Percentiles rank a stretch among this genome's conserved stretches.
phyloP scores from a whole-genome alignment of 2,113 vertebrate genomes.

The Malurus elegans region DNA sequence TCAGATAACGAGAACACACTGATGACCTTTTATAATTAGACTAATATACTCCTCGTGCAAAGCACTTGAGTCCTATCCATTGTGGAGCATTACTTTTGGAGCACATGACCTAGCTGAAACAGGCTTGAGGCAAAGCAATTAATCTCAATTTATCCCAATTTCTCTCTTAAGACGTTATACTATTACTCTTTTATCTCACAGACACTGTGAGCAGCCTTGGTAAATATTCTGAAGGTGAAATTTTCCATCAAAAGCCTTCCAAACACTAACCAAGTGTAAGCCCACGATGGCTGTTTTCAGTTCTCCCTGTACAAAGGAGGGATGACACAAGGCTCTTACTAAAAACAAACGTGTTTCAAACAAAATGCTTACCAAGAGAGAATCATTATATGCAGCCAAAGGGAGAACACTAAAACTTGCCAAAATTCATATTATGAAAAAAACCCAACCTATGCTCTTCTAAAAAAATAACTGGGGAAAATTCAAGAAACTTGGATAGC shows the following conservation, averaged over 20 bases:
- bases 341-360: background rate
- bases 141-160: background rate
- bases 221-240: background rate
- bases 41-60: background rate
- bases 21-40: background rate
- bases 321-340: background rate
- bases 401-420: background rate
- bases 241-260: background rate
- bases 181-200: background rate
- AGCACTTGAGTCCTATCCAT: background rate
- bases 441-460: background rate
- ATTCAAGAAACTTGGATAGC: background rate
- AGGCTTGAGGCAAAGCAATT: background rate
- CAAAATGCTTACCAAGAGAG: background rate
- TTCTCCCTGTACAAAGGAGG: background rate
- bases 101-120: background rate
- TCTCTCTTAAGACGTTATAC: background rate
- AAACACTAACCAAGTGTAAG: background rate
- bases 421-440: background rate
- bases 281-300: background rate
- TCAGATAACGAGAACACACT: background rate
- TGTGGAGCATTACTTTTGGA: background rate
- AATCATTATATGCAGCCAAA: background rate
- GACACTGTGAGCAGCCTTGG: accelerated
- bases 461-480: background rate